phyloP scores from a whole-genome alignment of 1,140 invertebrate species.

The Temnothorax nylanderi region DNA sequence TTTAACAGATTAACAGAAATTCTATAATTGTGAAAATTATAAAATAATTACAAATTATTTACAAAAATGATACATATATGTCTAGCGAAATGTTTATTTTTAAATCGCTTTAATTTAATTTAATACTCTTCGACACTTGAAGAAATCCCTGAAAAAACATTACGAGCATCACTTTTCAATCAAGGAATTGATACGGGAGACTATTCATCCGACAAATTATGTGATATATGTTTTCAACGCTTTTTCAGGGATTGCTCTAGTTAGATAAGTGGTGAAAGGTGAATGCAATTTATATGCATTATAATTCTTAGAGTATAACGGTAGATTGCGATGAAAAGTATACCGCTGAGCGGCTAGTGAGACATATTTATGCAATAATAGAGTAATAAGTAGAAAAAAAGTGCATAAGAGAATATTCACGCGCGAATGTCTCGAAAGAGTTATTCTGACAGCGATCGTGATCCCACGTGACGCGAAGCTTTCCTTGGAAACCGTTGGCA shows the following conservation, averaged over 20 bases:
- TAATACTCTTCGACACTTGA: not conserved
- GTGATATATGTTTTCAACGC: not conserved
- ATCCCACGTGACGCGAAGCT: constrained; percentile 54
- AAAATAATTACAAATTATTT: constrained; percentile 6
- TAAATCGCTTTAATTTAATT: constrained; percentile 20
- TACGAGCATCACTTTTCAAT: not conserved
- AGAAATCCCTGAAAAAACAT: not conserved
- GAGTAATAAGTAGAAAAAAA: constrained; percentile 41
- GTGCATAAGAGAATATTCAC: constrained; percentile 13
- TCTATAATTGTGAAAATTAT: not conserved
- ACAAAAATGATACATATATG: not conserved
- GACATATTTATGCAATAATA: constrained; percentile 52
- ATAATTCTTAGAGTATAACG: constrained; percentile 29
- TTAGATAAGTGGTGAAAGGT: constrained; percentile 37
- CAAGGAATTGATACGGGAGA: not conserved
- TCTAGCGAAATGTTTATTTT: not conserved
- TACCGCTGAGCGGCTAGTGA: constrained; percentile 45
- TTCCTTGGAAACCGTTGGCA: constrained; percentile 61
- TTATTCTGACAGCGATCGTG: constrained; percentile 4
- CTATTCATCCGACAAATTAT: not conserved
- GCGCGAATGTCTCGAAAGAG: constrained; percentile 22
- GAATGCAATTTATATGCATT: constrained; percentile 19
- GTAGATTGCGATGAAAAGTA: constrained; percentile 3
- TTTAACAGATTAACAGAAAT: not conserved
- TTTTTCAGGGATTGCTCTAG: constrained; percentile 38